A percentile compares a stretch with the other conserved stretches of the same genome.
Conservation (phyloP, 2,113 vertebrate genomes). For the Regulus satrapa region DNA sequence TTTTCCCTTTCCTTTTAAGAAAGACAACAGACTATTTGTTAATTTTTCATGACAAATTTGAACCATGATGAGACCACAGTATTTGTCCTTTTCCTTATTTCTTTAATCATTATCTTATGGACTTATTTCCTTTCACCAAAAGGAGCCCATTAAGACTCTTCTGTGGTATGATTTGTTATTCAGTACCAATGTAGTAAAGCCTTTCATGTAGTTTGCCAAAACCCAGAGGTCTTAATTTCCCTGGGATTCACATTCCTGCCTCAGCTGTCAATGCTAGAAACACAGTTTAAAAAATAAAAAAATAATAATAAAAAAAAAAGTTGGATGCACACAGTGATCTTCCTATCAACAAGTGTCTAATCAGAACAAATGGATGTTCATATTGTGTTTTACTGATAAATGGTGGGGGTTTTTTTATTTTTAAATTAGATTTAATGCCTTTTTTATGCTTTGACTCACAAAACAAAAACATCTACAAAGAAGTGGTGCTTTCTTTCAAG, state of each 20-base stretch:
- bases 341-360: background rate
- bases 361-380: background rate
- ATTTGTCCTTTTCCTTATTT: background rate
- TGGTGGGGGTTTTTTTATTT: background rate
- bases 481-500: background rate
- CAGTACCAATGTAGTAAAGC: background rate
- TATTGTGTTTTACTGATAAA: background rate
- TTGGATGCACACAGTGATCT: background rate
- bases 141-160: background rate
- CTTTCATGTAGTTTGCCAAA: background rate
- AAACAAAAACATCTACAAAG: background rate
- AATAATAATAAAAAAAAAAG: background rate
- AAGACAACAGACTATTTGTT: background rate
- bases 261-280: background rate
- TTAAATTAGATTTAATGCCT: background rate
- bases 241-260: background rate
- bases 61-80: background rate
- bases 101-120: background rate
- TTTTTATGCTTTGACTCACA: rapidly evolving
- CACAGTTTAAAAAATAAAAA: too few species aligned
- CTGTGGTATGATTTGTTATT: background rate
- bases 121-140: background rate
- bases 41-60: background rate
- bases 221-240: background rate
- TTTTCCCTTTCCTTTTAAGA: background rate